Conservation (phyloP, 2,888 invertebrate genomes). For the Ellobium chinense region DNA sequence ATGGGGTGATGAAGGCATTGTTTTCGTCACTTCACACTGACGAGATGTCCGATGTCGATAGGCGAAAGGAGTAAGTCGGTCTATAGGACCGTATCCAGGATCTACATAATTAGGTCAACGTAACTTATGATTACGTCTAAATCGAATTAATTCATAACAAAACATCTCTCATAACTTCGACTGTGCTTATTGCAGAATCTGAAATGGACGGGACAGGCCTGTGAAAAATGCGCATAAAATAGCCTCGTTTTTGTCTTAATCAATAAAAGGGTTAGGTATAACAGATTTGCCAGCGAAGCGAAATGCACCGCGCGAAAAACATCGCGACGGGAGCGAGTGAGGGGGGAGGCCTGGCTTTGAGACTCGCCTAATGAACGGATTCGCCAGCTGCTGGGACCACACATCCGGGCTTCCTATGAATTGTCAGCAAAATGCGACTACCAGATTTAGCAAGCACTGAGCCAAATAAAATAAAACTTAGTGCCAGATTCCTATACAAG, state of each 20-base stretch:
- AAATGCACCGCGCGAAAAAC: constrained; percentile 2
- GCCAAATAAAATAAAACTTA: constrained; percentile 17
- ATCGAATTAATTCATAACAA: too few species aligned
- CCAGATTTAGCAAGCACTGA: constrained; percentile 11
- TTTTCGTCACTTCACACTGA: too few species aligned
- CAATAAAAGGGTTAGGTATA: background rate
- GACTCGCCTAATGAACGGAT: background rate
- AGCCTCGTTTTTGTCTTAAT: constrained; percentile 8
- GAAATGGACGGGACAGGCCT: background rate
- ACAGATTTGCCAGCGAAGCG: background rate
- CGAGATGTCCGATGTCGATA: too few species aligned
- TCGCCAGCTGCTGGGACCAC: constrained; percentile 13
- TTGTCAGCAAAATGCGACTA: background rate
- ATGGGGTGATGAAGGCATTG: too few species aligned
- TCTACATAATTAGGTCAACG: too few species aligned
- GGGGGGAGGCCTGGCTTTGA: background rate
- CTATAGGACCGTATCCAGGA: too few species aligned
- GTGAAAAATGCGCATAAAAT: background rate
- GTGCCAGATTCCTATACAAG: too few species aligned
- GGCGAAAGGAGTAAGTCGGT: too few species aligned
- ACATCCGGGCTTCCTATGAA: constrained; percentile 32
- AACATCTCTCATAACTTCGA: too few species aligned
- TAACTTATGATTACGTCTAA: too few species aligned
- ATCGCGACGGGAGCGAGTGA: background rate
- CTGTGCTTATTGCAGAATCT: too few species aligned